A percentile compares a stretch with the other conserved stretches of the same genome.
phyloP scores from a whole-genome alignment of 2,888 invertebrate genomes.

The Drosophila leonis region DNA sequence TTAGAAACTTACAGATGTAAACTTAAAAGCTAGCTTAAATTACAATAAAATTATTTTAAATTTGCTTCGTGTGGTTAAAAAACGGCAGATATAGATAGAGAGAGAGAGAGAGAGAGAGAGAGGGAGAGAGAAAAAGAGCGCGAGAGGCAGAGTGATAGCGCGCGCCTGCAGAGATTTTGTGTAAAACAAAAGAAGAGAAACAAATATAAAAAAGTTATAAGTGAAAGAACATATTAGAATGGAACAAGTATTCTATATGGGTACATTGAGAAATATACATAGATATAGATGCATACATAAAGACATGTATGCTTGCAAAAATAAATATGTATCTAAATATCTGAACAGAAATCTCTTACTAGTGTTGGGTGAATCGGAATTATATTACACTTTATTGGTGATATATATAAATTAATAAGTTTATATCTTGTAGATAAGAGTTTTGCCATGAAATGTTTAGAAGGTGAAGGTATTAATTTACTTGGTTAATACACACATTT shows the following conservation, averaged over 20 bases:
- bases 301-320: constrained; percentile 20
- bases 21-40: constrained; percentile 38
- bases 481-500: background rate
- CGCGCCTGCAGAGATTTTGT: constrained; percentile 11
- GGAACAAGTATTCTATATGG: constrained; percentile 17
- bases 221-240: constrained; percentile 22
- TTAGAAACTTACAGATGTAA: constrained; percentile 36
- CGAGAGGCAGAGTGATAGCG: background rate
- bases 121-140: background rate
- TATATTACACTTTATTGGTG: background rate
- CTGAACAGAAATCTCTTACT: constrained; percentile 23
- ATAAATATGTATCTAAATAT: constrained; percentile 12
- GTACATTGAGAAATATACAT: constrained; percentile 39
- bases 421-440: background rate
- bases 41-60: constrained; percentile 5
- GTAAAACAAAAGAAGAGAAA: constrained; percentile 4
- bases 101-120: background rate
- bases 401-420: background rate
- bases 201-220: constrained; percentile 4
- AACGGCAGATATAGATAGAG: background rate
- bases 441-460: background rate
- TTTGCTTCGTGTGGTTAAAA: background rate
- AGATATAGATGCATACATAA: constrained; percentile 31
- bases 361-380: background rate
- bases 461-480: background rate